Base-by-base conservation (phyloP, 1,140 invertebrate species). In the Thaumatotibia leucotreta region DNA sequence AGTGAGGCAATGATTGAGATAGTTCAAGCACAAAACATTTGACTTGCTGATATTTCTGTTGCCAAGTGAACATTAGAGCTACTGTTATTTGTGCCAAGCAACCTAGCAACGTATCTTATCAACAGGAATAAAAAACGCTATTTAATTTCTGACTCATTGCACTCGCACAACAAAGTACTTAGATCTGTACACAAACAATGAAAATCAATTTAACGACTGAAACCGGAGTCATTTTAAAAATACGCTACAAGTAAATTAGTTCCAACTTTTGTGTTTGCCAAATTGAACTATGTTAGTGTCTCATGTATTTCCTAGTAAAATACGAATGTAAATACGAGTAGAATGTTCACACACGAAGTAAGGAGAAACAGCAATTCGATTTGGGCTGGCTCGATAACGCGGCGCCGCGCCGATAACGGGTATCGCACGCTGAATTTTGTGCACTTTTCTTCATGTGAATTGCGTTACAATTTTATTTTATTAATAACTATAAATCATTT, bases 341-440 rank as follows among this genome's bases (percentile, higher is more conserved):
- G 3, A n/a, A 27, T 58, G 11, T 27, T 58, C 52, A 27, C 52
- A 58, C 23, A 31, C 39, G 4, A 9, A 58, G 24, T 58, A 58
- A 29, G 29, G 52, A 31, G 52, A 58, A 58, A 58, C 52, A 20
- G 52, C 52, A 58, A 58, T 58, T 58, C 52, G 52, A 58, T 58
- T 58, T 58, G 24, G 52, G 27, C 24, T 29, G 23, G 23, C 24
- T 58, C 52, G 52, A 58, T 58, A 58, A 58, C 52, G 23, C 27
- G 27, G 52, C 52, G 24, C 52, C 52, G 52, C 52, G 52, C 52
- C 24, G 52, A 58, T 58, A 58, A 58, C 52, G 23, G 10, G 23
- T 58, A 58, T 58, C 52, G 24, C 20, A 45, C 52, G 23, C 24
- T 29, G 52, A 58, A 58, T 27, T 58, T 31, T 58, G 23, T 58